These are phyloP conservation scores for Lytechinus pictus DNA, from an alignment of 35 echinoderm and acorn worm genomes.

Conservation along the genomic window DNA sequence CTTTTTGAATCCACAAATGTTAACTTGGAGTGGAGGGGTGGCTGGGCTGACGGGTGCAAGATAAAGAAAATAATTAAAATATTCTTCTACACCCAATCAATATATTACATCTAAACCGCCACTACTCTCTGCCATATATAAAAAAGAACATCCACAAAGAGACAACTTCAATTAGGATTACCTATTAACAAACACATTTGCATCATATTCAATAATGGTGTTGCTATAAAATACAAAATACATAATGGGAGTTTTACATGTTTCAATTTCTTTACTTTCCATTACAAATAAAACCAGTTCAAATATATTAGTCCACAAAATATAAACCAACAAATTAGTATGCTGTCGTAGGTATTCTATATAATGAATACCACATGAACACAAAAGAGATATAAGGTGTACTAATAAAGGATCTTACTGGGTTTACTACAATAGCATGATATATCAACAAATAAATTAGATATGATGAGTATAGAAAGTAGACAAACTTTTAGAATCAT, in stretches of 20 bases:
- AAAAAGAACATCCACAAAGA: conserved; percentile 15
- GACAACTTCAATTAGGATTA: not conserved
- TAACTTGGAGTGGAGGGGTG: not conserved
- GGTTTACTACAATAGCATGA: not conserved
- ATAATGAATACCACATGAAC: not conserved
- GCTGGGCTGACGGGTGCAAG: not conserved
- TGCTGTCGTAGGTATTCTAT: not conserved
- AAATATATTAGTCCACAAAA: not conserved
- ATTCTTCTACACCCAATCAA: conserved; percentile 17
- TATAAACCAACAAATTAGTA: not conserved
- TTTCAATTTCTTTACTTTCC: not conserved
- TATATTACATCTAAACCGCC: not conserved
- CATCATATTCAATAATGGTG: conserved; percentile 22
- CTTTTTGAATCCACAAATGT: conserved; percentile 39
- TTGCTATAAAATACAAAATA: conserved; percentile 8
- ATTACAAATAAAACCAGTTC: not conserved
- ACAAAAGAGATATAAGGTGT: not conserved
- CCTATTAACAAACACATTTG: conserved; percentile 19
- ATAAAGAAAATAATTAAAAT: conserved; percentile 7
- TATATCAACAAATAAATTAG: conserved; percentile 2
- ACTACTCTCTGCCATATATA: not conserved
- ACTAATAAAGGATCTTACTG: not conserved
- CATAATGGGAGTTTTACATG: not conserved
- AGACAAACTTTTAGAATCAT: not conserved
- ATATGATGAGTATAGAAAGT: not conserved